Percentiles rank a stretch among this genome's conserved stretches.
Conservation (phyloP, 2,113 vertebrate species). For the Plecturocebus donacophilus region DNA sequence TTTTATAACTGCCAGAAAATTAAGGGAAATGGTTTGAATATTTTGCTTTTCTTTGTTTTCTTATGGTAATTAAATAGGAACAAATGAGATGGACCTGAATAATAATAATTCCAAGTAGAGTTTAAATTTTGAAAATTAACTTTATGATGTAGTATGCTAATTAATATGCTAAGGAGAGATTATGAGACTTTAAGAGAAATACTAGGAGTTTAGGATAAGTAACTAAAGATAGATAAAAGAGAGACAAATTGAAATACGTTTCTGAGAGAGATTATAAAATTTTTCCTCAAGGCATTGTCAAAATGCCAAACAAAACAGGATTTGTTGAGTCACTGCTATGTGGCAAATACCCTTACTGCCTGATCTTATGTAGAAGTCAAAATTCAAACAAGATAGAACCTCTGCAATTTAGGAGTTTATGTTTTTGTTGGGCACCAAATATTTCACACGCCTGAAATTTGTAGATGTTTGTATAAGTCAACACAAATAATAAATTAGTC, state of each 20-base stretch:
- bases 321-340: not conserved
- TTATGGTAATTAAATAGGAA: not conserved
- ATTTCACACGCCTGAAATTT: not conserved
- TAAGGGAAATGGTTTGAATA: not conserved
- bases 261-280: not conserved
- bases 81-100: not conserved
- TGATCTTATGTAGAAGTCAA: not conserved
- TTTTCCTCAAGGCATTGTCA: not conserved
- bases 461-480: constrained; percentile 7
- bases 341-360: not conserved
- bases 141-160: not conserved
- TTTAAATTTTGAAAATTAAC: constrained; percentile 46
- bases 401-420: not conserved
- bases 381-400: not conserved
- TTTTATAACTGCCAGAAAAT: constrained; percentile 39
- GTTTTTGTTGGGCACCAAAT: not conserved
- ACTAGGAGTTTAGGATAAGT: not conserved
- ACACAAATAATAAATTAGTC: not conserved
- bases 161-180: not conserved
- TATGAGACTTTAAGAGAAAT: not conserved
- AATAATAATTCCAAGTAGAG: not conserved
- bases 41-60: not conserved
- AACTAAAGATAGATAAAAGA: not conserved
- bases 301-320: constrained; percentile 12
- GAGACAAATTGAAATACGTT: not conserved